A percentile compares a stretch with the other conserved stretches of the same genome.
These are phyloP conservation scores for Drosophila erecta DNA, from an alignment of 1,140 invertebrate genomes.

Conservation along the genomic window DNA sequence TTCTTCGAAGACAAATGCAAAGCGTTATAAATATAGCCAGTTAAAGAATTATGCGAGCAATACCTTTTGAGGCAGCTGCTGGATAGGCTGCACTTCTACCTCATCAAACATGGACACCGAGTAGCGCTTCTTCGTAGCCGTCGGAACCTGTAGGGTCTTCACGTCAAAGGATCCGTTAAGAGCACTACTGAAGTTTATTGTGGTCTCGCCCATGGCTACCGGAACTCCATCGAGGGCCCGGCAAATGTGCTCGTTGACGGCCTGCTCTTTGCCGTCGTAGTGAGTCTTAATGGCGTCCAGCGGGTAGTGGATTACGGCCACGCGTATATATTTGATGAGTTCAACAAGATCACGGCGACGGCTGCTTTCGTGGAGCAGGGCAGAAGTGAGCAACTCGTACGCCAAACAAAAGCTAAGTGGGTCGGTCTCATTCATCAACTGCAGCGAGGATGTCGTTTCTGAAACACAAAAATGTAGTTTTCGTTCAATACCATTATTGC, in stretches of 20 bases:
- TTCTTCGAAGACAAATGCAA: slow-evolving; percentile 30
- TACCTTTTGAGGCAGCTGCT: slow-evolving; percentile 57
- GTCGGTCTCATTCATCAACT: slow-evolving; percentile 60
- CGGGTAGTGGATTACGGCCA: slow-evolving; percentile 60
- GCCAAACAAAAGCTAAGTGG: slow-evolving; percentile 70
- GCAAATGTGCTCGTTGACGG: slow-evolving; percentile 66
- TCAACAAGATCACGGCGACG: slow-evolving; percentile 58
- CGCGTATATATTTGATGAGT: slow-evolving; percentile 65
- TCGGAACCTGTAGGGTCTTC: slow-evolving; percentile 23
- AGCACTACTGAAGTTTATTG: slow-evolving; percentile 67
- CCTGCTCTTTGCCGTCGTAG: slow-evolving; percentile 54
- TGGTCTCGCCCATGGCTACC: slow-evolving; percentile 55
- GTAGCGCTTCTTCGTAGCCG: slow-evolving; percentile 54
- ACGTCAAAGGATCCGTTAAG: slow-evolving; percentile 59
- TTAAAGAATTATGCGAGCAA: not conserved
- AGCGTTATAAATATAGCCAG: not conserved
- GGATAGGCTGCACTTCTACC: slow-evolving; percentile 57
- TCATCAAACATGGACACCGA: slow-evolving; percentile 82
- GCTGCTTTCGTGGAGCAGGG: slow-evolving; percentile 37
- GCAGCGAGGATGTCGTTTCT: slow-evolving; percentile 49
- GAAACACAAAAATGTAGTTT: not conserved
- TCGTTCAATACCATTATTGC: not conserved
- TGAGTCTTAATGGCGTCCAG: slow-evolving; percentile 55
- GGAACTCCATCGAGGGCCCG: slow-evolving; percentile 54
- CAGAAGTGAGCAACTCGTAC: slow-evolving; percentile 65